Evolutionary conservation across 2,113 vertebrate genomes (phyloP), one percentile per base, ranked within the genome.

Genomic region (Thermophis baileyi): DNA sequence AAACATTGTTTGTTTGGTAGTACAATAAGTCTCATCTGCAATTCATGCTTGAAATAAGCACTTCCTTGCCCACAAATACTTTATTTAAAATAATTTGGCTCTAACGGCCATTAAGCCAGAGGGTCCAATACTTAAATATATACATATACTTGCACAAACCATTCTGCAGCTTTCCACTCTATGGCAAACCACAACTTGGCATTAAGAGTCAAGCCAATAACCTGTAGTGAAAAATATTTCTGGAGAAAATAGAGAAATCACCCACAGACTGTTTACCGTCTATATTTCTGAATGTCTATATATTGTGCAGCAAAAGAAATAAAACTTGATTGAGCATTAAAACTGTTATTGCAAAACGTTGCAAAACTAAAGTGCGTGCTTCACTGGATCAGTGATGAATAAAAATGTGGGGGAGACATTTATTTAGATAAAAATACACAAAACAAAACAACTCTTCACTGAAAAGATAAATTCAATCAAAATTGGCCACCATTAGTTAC

Each of bases 31-130:
- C 46, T 86, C 4, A 46, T 46, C 35, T 54, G 89, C 18, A 81
- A 88, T 86, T 91, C 22, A 27, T 69, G 74, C 35, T 94, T 14
- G 12, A 94, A 96, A 95, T 90, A 53, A 92, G 91, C 40, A 30
- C 5, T 27, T n/a, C 47, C 55, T 8, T 55, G 46, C 53, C 18
- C 20, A 2, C 49, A 51, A 9, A 47, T 90, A 11, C 88, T 90
- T 88, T 63, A n/a, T 74, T 16, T 90, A 81, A 50, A 30, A 90
- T 69, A 20, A 4, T n/a, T 69, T 54, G 57, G 57, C 60, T 63
- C 3, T n/a, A 90, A 69, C 8, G 69, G 16, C 57, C 20, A 53
- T n/a, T 50, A 12, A n/a, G 51, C 8, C 30, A 6, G 16, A n/a
- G 46, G 27, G 18, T 35, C 30, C 6, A 69, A 53, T n/a, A 54